These are phyloP conservation scores for Dolichallabes microphthalmus DNA, from an alignment of 2,113 vertebrate species.

Conservation along the genomic window DNA sequence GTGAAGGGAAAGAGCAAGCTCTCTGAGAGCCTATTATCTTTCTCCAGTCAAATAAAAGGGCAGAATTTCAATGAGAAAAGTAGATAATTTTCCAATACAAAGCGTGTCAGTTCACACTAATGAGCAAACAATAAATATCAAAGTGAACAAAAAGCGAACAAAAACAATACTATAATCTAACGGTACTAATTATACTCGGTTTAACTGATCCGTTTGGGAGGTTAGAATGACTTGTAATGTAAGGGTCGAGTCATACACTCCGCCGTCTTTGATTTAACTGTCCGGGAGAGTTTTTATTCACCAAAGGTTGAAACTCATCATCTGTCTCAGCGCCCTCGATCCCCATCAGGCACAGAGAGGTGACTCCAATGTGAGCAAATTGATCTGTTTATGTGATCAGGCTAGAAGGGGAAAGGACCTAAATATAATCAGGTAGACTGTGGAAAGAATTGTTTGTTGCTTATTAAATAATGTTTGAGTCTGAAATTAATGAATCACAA, in stretches of 20 bases:
- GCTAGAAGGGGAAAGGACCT: neutral
- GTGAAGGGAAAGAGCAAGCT: slow-evolving; percentile 32
- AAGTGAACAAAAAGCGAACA: neutral
- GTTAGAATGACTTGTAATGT: neutral
- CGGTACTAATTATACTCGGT: neutral
- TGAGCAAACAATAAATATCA: neutral
- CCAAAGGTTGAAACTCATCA: neutral
- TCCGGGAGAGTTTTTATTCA: neutral
- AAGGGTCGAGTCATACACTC: neutral
- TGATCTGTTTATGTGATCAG: slow-evolving; percentile 8
- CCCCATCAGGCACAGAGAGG: neutral
- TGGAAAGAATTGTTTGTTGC: neutral
- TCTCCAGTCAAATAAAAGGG: neutral
- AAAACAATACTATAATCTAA: neutral
- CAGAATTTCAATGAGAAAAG: neutral
- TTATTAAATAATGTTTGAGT: neutral
- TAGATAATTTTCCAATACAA: neutral
- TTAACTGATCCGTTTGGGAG: neutral
- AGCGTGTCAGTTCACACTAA: neutral
- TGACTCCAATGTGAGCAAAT: neutral
- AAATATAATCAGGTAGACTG: neutral
- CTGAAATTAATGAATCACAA: neutral
- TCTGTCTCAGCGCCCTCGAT: neutral
- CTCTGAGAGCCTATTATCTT: slow-evolving; percentile 54
- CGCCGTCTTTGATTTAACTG: neutral